Conservation (phyloP, 2,888 invertebrate genomes). For the Cephus pulcher region DNA sequence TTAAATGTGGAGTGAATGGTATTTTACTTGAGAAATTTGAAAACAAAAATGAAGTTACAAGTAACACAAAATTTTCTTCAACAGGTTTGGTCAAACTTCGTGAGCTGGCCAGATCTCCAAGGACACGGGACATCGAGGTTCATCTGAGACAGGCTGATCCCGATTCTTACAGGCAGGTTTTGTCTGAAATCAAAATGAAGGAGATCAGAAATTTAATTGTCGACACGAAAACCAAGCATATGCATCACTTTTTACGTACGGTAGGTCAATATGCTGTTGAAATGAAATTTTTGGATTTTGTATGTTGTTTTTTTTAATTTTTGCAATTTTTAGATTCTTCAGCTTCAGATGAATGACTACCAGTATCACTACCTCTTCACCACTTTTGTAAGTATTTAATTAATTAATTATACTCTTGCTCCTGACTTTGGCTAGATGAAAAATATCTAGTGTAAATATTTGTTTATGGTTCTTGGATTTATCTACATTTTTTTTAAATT, state of each 20-base stretch:
- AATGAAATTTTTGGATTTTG: not conserved
- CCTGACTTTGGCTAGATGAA: not conserved
- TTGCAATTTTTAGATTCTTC: slow-evolving; percentile 73
- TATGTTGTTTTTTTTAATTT: not conserved
- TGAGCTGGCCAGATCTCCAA: slow-evolving; percentile 76
- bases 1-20: not conserved
- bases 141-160: slow-evolving; percentile 77
- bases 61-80: slow-evolving; percentile 16
- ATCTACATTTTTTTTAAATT: not conserved
- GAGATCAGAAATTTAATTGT: slow-evolving; percentile 83
- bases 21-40: not conserved
- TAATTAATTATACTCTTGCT: not conserved
- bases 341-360: slow-evolving; percentile 87
- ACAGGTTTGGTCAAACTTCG: slow-evolving; percentile 79
- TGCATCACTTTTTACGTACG: slow-evolving; percentile 80
- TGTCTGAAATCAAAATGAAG: slow-evolving; percentile 80
- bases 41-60: not conserved
- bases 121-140: slow-evolving; percentile 74
- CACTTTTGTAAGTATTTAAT: slow-evolving; percentile 71
- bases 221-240: slow-evolving; percentile 79
- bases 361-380: slow-evolving; percentile 87
- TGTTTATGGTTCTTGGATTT: not conserved
- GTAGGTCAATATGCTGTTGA: slow-evolving; percentile 67
- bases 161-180: slow-evolving; percentile 74
- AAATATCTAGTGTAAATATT: too few relatives aligned